Base-by-base conservation (phyloP, 1,140 invertebrate genomes). In the Listronotus oregonensis region DNA sequence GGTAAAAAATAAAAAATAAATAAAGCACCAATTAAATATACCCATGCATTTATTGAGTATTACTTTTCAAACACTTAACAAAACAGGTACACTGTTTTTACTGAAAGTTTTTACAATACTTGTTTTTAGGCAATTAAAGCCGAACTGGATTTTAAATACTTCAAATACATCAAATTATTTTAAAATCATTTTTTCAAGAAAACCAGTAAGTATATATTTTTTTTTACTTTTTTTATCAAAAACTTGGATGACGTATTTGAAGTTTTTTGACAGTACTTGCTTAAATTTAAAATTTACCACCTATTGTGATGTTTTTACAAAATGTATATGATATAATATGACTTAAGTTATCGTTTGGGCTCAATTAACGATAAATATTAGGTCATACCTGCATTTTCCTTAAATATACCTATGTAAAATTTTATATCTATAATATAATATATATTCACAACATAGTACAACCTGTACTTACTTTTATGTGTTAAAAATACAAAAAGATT, bases 21-120 rank as follows among this genome's bases (percentile, higher is more conserved):
- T n/a, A 27, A 27, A 27, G 2, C 21, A 27, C 49, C 12, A 21
- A 43, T 17, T 56, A 56, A 56, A 43, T 42, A 31, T 43, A 59
- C 43, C 47, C 46, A 14, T 50, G 34, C 46, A 17, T 63, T 63
- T 44, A 63, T 63, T 63, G 50, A 63, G 50, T 63, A 63, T 54
- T 32, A 17, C 21, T 50, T 50, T 50, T 58, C 12, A 64, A 65
- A 65, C 63, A 65, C 57, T 65, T 65, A 58, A 58, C 63, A 58
- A 65, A 58, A 65, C 63, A 65, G 63, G 63, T 65, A 65, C 62
- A 55, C 43, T 65, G 27, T 54, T 12, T 44, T 64, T 52, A 64
- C 50, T 55, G 52, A 43, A 64, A 58, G 44, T 65, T 51, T 65
- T 32, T 52, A 49, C 46, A 49, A 58, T 17, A 58, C 40, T 32